A percentile compares a stretch with the other conserved stretches of the same genome.
These are phyloP conservation scores for Artemia sinica DNA, from an alignment of 2,888 invertebrate genomes.

Conservation along the genomic window DNA sequence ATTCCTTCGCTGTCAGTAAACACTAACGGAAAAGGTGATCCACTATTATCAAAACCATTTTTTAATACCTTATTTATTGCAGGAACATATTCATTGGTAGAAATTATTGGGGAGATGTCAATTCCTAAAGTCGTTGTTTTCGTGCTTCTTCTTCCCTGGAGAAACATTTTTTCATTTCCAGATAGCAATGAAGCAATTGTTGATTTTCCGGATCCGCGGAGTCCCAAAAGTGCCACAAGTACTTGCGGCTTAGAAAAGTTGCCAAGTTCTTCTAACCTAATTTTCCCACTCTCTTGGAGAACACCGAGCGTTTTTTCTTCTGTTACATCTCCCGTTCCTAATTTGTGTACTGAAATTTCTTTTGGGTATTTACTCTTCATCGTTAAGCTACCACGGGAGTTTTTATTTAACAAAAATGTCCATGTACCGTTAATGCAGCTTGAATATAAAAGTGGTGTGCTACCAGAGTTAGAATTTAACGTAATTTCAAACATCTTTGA, in stretches of 20 bases:
- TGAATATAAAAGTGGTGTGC: too few relatives aligned
- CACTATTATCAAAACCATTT: too few relatives aligned
- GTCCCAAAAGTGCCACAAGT: neutral
- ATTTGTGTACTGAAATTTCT: neutral
- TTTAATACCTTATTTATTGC: too few relatives aligned
- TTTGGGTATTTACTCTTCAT: neutral
- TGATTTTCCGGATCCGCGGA: conserved; percentile 2
- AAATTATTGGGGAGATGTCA: neutral
- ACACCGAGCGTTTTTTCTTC: conserved; percentile 7
- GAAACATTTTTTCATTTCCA: neutral
- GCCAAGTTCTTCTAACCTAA: neutral
- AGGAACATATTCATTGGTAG: neutral
- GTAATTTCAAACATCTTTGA: too few relatives aligned
- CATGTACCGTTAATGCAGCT: too few relatives aligned
- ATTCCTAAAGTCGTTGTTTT: neutral
- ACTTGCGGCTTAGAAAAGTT: neutral
- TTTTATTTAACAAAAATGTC: too few relatives aligned
- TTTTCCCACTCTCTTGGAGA: neutral
- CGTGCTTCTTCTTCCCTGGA: neutral
- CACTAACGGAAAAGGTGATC: neutral
- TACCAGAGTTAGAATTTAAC: too few relatives aligned
- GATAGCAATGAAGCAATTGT: conserved; percentile 2
- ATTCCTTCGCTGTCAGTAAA: conserved; percentile 6
- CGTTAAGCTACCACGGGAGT: too few relatives aligned
- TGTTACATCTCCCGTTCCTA: neutral